Evolutionary conservation across 2,888 invertebrate genomes (phyloP), one percentile per base, ranked within the genome.

Genomic region (Epistrophe grossulariae): DNA sequence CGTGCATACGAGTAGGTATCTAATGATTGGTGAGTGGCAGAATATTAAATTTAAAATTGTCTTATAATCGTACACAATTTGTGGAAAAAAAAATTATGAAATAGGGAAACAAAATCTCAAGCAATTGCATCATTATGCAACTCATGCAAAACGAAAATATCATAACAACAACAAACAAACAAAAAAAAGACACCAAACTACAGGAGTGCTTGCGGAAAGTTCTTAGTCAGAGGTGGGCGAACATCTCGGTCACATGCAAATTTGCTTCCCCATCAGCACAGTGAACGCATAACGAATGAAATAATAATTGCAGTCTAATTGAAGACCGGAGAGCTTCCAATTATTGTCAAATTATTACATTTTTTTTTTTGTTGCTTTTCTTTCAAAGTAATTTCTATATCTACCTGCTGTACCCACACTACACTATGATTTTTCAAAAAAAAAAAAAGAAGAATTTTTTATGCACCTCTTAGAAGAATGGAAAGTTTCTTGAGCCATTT

Each of bases 181-280:
- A 55, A 28, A 55, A 17, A 9, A 1, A 15, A 43, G 11, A 43
- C 43, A 45, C 7, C 7, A 45, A 50, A 28, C 8, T 28, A 31
- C 9, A 55, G 15, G 7, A 31, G 10, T n/a, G 55, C 8, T 55
- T 15, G 28, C 11, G 9, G 8, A 55, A 55, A 55, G n/a, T 55
- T 55, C 55, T 31, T 55, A 38, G 35, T 38, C 17, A 59, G 35
- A 59, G 59, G 59, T 59, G 59, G 59, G 59, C 35, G 35, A 59
- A 38, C 59, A 59, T 59, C 17, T 59, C 35, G 59, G 59, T 59
- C 59, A 17, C 35, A 59, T 59, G 35, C 35, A 35, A 31, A 31
- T 59, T 35, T 17, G 10, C 17, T 31, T 38, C 17, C 28, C 28
- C 55, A n/a, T 31, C 55, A 55, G 15, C 55, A 31, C 55, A 15